Evolutionary conservation across 2,797 vertebrate genomes (phyloP).

Genomic region (Pseudochaenichthys georgianus): DNA sequence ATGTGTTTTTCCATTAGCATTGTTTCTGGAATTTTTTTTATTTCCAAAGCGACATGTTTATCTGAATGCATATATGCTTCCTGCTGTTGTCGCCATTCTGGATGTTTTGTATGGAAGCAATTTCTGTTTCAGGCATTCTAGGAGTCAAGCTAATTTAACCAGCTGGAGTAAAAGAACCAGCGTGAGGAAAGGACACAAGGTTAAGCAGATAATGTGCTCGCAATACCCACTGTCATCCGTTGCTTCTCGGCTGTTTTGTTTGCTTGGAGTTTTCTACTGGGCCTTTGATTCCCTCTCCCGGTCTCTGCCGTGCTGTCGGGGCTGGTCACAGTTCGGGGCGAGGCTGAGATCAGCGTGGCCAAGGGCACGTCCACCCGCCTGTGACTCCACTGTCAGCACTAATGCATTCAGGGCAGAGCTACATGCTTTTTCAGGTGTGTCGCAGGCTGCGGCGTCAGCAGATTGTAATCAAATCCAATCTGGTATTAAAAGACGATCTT

Average conservation of each 20-base stretch:
- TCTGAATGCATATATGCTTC: slow-evolving; percentile 35
- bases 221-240: slow-evolving; percentile 67
- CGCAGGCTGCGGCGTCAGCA: slow-evolving; percentile 81
- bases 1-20: slow-evolving; percentile 54
- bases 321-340: slow-evolving; percentile 56
- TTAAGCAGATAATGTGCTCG: slow-evolving; percentile 79
- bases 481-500: slow-evolving; percentile 88
- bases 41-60: slow-evolving; percentile 40
- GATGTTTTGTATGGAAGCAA: slow-evolving; percentile 66
- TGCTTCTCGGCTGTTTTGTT: slow-evolving; percentile 58
- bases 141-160: slow-evolving; percentile 80
- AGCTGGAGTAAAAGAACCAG: slow-evolving; percentile 71
- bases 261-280: slow-evolving; percentile 61
- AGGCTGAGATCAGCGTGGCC: slow-evolving; percentile 76
- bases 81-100: slow-evolving; percentile 48
- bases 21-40: slow-evolving; percentile 25
- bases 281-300: slow-evolving; percentile 42
- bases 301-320: slow-evolving; percentile 38
- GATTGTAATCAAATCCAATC: slow-evolving; percentile 89
- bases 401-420: slow-evolving; percentile 85
- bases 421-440: slow-evolving; percentile 84
- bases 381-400: slow-evolving; percentile 82
- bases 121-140: slow-evolving; percentile 74
- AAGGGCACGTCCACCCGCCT: slow-evolving; percentile 79
- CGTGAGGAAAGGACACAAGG: slow-evolving; percentile 80